These are phyloP conservation scores for Tetragonisca angustula DNA, from an alignment of 2,888 invertebrate species.

Conservation along the genomic window DNA sequence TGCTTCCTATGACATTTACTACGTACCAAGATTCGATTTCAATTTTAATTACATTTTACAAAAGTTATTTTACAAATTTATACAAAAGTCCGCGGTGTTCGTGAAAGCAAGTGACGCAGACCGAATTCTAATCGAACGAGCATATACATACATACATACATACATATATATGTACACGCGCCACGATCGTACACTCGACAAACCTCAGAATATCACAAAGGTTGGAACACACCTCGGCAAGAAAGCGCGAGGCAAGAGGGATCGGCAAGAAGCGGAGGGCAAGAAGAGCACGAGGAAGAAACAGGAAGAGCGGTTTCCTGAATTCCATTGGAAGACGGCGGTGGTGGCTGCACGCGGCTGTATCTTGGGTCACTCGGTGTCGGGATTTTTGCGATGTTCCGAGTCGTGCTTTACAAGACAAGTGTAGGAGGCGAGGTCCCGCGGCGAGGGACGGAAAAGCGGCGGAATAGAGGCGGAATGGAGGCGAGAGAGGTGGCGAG, in stretches of 20 bases:
- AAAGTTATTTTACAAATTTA: too few relatives aligned
- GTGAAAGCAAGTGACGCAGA: too few relatives aligned
- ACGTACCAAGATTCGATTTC: too few relatives aligned
- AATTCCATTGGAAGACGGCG: conserved; percentile 57
- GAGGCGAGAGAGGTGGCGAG: conserved; percentile 39
- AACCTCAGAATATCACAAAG: not conserved
- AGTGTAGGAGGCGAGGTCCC: conserved; percentile 72
- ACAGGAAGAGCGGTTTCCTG: conserved; percentile 52
- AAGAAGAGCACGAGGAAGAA: conserved; percentile 9
- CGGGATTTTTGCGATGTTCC: conserved; percentile 65
- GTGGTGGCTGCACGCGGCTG: conserved; percentile 33
- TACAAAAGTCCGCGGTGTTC: too few relatives aligned
- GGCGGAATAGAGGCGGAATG: conserved; percentile 1
- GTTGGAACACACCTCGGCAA: not conserved
- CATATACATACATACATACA: too few relatives aligned
- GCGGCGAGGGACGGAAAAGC: conserved; percentile 51
- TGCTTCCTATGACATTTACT: too few relatives aligned
- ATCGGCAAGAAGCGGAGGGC: conserved; percentile 1
- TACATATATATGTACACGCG: not conserved
- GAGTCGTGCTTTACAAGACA: conserved; percentile 70
- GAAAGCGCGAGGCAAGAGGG: conserved; percentile 13
- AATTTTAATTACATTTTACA: too few relatives aligned
- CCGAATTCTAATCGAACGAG: not conserved
- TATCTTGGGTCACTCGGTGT: conserved; percentile 58
- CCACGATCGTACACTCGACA: not conserved